Base-by-base conservation (phyloP, 1,140 invertebrate genomes). In the Schlechtendalia chinensis region DNA sequence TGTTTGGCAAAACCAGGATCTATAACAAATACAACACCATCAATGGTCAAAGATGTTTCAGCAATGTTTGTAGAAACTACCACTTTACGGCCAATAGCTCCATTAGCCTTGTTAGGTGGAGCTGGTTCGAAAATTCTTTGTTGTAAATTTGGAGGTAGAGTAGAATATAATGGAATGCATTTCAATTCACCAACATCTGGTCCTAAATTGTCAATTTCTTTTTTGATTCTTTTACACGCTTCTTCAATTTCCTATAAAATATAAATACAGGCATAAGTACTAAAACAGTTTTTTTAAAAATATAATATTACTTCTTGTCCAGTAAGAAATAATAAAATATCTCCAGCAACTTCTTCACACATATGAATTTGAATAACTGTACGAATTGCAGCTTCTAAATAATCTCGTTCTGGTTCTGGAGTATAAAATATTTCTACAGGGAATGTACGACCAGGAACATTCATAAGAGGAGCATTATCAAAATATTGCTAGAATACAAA, bases 1-100 rank as follows among this genome's bases (percentile, higher is more conserved):
- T 99, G 98, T 86, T 99, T 99, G 0, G 97, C 96, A 89, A 99
- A 99, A 19, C 98, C 98, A n/a, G 98, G 97, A 89, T 99, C 98
- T 85, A 99, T 99, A 1, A 99, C 98, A 88, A 98, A 99, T 10
- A 99, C 98, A n/a, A 99, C 97, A 81, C 98, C 98, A 85, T 99
- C 98, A 84, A 99, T 99, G 1, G 98, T 99, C 6, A 99, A 87
- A 0, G 97, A 99, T 0, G 98, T 99, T 89, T 99, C 98, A 0
- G 98, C 98, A 83, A 99, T 99, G 85, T 99, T 99, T 0, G 98
- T 99, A 0, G 97, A 98, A 0, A 99, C 96, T 0, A 99, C 97
- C 27, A 97, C 86, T 88, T 99, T 98, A 24, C 96, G 88, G 0
- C 98, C 97, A 80, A 99, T 95, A 0, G 94, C 96, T 14, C 97